A percentile compares a stretch with the other conserved stretches of the same genome.
These are phyloP conservation scores for Apostichopus japonicus DNA, from an alignment of 35 echinoderm and acorn worm species.

Conservation along the genomic window DNA sequence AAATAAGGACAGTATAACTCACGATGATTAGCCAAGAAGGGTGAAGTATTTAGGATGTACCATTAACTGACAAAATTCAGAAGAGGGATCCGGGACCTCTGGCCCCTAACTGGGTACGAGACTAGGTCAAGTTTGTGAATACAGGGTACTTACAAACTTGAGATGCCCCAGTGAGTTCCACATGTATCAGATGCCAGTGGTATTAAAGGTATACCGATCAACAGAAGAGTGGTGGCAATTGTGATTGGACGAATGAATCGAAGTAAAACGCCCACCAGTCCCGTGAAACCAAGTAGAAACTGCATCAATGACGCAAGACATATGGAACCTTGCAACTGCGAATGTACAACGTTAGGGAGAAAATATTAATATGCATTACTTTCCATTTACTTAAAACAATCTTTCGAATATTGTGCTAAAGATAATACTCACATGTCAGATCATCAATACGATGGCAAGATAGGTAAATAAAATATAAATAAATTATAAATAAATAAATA, in stretches of 20 bases:
- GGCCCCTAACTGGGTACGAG: too few relatives aligned
- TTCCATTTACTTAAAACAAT: neutral
- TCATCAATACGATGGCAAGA: too few relatives aligned
- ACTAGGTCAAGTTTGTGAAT: neutral
- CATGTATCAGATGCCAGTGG: slow-evolving; percentile 24
- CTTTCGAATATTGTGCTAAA: too few relatives aligned
- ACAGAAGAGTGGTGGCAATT: slow-evolving; percentile 26
- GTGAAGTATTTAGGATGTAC: too few relatives aligned
- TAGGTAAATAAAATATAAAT: too few relatives aligned
- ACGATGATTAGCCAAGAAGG: too few relatives aligned
- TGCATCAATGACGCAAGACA: slow-evolving; percentile 28
- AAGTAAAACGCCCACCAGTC: slow-evolving; percentile 13
- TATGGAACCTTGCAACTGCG: slow-evolving; percentile 15
- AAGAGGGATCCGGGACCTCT: too few relatives aligned
- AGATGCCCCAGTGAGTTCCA: slow-evolving; percentile 46
- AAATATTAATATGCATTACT: neutral
- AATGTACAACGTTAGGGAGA: neutral
- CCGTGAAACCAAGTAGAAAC: slow-evolving; percentile 29
- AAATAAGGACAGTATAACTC: too few relatives aligned
- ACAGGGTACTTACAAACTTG: slow-evolving; percentile 31
- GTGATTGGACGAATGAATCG: slow-evolving; percentile 36
- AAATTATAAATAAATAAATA: too few relatives aligned
- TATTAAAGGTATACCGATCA: slow-evolving; percentile 15
- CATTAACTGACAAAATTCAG: too few relatives aligned
- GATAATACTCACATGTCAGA: too few relatives aligned